phyloP scores from a whole-genome alignment of 2,797 vertebrate genomes.

The Scarus forsteni region DNA sequence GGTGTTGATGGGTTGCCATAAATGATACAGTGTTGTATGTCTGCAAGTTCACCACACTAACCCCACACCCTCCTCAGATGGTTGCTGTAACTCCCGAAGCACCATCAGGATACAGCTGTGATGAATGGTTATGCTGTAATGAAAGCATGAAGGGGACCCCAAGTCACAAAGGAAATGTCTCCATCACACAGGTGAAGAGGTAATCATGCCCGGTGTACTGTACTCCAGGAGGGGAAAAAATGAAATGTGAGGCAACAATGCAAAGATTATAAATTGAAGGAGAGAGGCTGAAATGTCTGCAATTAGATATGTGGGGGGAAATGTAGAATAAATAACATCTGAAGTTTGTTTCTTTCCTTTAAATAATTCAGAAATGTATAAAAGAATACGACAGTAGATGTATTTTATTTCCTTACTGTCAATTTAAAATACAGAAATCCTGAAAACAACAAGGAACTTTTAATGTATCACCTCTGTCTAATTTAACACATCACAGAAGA shows the following conservation, averaged over 20 bases:
- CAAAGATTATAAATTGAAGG: constrained; percentile 63
- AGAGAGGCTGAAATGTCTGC: constrained; percentile 43
- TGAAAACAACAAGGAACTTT: neutral
- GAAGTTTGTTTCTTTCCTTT: constrained; percentile 10
- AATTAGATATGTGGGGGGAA: constrained; percentile 42
- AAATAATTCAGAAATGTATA: constrained; percentile 11
- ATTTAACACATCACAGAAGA: neutral
- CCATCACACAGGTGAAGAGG: constrained; percentile 75
- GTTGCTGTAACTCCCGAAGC: constrained; percentile 61
- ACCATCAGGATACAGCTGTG: constrained; percentile 73
- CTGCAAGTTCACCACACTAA: constrained; percentile 50
- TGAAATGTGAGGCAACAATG: constrained; percentile 68
- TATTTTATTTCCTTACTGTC: neutral
- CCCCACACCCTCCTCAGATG: constrained; percentile 64
- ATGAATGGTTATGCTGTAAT: constrained; percentile 83
- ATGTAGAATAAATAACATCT: constrained; percentile 20
- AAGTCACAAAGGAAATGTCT: constrained; percentile 79
- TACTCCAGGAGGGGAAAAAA: constrained; percentile 51
- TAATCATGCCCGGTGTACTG: constrained; percentile 75
- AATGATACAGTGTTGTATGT: constrained; percentile 82
- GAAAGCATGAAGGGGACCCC: constrained; percentile 78
- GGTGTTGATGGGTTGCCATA: constrained; percentile 82
- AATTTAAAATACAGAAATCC: neutral
- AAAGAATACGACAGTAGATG: neutral
- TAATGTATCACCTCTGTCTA: neutral